phyloP scores from a whole-genome alignment of 2,113 vertebrate genomes.

The Struthio camelus region DNA sequence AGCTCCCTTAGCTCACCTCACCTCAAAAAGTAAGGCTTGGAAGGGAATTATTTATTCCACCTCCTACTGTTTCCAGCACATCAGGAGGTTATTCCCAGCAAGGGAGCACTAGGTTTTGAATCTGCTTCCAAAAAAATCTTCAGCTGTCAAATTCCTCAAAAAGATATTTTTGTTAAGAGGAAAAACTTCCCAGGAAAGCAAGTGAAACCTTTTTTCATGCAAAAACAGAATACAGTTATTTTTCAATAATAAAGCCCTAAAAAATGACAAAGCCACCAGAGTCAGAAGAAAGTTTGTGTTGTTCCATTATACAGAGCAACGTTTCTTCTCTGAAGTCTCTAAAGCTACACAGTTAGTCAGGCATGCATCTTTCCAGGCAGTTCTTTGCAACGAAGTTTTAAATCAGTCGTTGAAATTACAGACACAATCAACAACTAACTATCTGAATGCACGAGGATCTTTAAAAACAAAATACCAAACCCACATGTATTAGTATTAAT shows the following conservation, averaged over 20 bases:
- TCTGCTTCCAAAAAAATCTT: background rate
- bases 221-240: slow-evolving; percentile 5
- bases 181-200: slow-evolving; percentile 7
- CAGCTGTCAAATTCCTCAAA: background rate
- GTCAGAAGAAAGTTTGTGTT: background rate
- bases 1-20: background rate
- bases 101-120: background rate
- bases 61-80: background rate
- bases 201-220: background rate
- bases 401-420: slow-evolving; percentile 21
- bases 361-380: background rate
- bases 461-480: background rate
- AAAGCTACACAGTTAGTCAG: background rate
- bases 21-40: background rate
- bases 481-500: background rate
- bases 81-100: slow-evolving; percentile 15
- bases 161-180: background rate
- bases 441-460: background rate
- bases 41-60: slow-evolving; percentile 40
- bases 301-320: background rate
- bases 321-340: background rate
- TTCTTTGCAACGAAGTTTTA: slow-evolving; percentile 4
- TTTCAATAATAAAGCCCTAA: background rate
- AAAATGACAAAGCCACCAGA: background rate
- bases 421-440: background rate